Conservation (phyloP, 1,140 invertebrate species). For the Andrena cerasifolii region DNA sequence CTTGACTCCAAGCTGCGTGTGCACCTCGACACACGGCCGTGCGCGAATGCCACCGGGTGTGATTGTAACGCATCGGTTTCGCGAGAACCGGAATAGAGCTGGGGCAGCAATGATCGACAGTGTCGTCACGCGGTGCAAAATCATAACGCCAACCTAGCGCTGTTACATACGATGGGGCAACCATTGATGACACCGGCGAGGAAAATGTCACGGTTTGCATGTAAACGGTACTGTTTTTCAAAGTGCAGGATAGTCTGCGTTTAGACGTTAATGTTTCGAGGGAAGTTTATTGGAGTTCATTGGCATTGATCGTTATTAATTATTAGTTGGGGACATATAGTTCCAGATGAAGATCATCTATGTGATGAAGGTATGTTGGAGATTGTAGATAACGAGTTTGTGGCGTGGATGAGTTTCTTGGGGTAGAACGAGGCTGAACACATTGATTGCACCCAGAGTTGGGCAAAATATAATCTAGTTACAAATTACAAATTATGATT, state of each 20-base stretch:
- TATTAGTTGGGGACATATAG: no score
- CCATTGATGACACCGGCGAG: background rate
- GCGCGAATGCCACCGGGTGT: constrained; percentile 45
- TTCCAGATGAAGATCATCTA: no score
- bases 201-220: constrained; percentile 25
- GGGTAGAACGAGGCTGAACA: no score
- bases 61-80: constrained; percentile 27
- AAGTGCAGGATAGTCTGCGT: background rate
- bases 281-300: no score
- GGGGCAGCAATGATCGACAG: background rate
- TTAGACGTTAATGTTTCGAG: no score
- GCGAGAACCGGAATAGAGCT: constrained; percentile 26
- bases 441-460: no score
- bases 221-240: background rate
- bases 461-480: no score
- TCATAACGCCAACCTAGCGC: background rate
- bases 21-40: constrained; percentile 16
- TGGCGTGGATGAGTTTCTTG: no score
- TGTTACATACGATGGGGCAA: background rate
- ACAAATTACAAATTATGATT: no score
- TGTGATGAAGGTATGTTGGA: no score
- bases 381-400: no score
- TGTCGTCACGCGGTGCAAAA: background rate
- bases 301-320: no score
- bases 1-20: constrained; percentile 66